These are phyloP conservation scores for Cydia fagiglandana DNA, from an alignment of 1,140 invertebrate species.

Conservation along the genomic window DNA sequence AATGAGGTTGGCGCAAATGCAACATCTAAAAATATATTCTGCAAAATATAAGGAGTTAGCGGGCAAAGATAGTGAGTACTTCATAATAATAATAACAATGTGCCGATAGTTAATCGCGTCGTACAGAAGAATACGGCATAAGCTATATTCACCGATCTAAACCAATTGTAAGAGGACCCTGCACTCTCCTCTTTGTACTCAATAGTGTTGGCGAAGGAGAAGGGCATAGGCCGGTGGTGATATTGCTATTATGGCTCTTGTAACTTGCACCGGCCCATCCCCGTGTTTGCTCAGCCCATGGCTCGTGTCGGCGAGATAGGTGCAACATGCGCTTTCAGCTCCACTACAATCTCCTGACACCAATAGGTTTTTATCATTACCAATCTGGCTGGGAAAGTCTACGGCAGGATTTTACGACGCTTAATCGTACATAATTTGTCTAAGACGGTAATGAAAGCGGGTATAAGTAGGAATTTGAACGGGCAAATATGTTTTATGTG, in stretches of 20 bases:
- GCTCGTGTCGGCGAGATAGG: conserved; percentile 73
- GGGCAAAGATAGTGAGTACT: too few relatives aligned
- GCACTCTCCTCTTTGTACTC: too few relatives aligned
- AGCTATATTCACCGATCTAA: too few relatives aligned
- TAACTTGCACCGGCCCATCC: conserved; percentile 42
- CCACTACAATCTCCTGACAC: conserved; percentile 72
- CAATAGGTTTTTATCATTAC: conserved; percentile 75
- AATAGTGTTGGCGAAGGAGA: too few relatives aligned
- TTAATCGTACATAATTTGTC: conserved; percentile 17
- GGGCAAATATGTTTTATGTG: neutral
- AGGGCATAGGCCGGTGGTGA: neutral
- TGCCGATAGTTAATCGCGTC: too few relatives aligned
- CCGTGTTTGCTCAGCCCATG: conserved; percentile 71
- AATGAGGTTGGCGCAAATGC: too few relatives aligned
- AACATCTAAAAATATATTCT: too few relatives aligned
- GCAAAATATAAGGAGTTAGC: too few relatives aligned
- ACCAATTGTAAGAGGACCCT: too few relatives aligned
- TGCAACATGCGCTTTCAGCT: conserved; percentile 75
- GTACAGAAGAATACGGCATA: too few relatives aligned
- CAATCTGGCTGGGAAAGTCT: conserved; percentile 74
- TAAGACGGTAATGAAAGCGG: neutral
- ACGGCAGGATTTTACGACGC: conserved; percentile 35
- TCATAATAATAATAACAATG: too few relatives aligned
- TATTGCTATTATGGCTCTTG: neutral
- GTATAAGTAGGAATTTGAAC: conserved; percentile 9